Percentiles rank a stretch among this genome's conserved stretches.
Evolutionary conservation across 1,140 invertebrate genomes (phyloP).

Genomic region (Hycleus phaleratus): DNA sequence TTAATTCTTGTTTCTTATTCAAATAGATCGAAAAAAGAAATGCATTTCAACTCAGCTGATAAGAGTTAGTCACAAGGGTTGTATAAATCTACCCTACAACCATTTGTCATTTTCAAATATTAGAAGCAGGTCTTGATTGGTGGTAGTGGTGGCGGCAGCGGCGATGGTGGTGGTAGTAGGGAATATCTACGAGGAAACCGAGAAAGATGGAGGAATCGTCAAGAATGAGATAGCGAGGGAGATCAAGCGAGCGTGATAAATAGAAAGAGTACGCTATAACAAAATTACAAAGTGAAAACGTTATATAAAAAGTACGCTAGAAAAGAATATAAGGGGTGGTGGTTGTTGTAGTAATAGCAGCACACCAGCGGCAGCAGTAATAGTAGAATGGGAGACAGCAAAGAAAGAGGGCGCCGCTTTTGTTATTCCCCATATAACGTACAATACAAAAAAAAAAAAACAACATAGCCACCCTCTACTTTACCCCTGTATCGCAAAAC

Average conservation of each 20-base stretch:
- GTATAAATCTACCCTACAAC: constrained; percentile 19
- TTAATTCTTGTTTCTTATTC: too few species aligned
- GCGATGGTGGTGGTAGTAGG: background rate
- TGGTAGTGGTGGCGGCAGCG: too few species aligned
- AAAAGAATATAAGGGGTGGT: background rate
- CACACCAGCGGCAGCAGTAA: too few species aligned
- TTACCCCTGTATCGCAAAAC: too few species aligned
- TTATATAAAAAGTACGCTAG: constrained; percentile 1
- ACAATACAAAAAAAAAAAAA: too few species aligned
- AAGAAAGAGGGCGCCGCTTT: too few species aligned
- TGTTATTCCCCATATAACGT: too few species aligned
- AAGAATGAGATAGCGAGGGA: too few species aligned
- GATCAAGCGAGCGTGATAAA: background rate
- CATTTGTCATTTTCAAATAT: constrained; percentile 25
- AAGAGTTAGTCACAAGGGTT: constrained; percentile 20
- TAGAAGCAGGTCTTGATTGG: constrained; percentile 3
- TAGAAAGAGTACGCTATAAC: background rate
- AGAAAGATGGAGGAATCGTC: too few species aligned
- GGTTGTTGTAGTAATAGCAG: background rate
- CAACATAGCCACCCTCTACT: too few species aligned
- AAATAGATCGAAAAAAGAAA: background rate
- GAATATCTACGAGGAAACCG: background rate
- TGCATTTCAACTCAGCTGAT: constrained; percentile 16
- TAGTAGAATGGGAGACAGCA: too few species aligned
- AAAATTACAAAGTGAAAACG: constrained; percentile 14